phyloP scores from a whole-genome alignment of 2,113 vertebrate genomes.

The Delphinapterus leucas region DNA sequence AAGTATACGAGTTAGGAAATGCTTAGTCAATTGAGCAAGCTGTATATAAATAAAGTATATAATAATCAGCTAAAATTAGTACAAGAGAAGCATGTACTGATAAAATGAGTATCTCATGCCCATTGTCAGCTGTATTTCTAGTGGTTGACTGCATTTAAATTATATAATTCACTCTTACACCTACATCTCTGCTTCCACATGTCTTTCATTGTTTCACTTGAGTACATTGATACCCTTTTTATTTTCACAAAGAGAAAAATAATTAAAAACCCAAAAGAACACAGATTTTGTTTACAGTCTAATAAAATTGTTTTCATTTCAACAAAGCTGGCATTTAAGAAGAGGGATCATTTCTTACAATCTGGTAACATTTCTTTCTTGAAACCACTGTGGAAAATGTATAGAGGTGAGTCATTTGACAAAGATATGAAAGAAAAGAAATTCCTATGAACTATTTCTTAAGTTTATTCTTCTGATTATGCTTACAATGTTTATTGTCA shows the following conservation, averaged over 20 bases:
- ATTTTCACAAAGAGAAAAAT: neutral
- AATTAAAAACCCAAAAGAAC: neutral
- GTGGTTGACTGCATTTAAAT: constrained; percentile 11
- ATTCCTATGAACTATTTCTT: neutral
- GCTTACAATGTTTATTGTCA: neutral
- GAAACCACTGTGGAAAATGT: neutral
- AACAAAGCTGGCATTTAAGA: neutral
- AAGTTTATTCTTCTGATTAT: neutral
- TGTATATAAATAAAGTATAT: neutral
- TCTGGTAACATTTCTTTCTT: neutral
- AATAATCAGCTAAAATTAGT: constrained; percentile 14
- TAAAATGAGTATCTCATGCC: neutral
- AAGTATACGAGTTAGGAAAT: neutral
- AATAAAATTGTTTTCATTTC: constrained; percentile 16
- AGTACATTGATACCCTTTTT: neutral
- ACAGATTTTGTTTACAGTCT: neutral
- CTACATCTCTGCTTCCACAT: neutral
- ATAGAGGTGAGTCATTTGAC: neutral
- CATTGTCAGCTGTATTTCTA: neutral
- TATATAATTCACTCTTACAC: neutral
- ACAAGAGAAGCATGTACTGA: neutral
- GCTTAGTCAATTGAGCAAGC: constrained; percentile 31
- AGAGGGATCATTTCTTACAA: neutral
- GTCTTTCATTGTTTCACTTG: neutral
- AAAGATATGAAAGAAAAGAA: neutral